Conservation (phyloP, 2,113 vertebrate genomes). For the Pelmatolapia mariae region DNA sequence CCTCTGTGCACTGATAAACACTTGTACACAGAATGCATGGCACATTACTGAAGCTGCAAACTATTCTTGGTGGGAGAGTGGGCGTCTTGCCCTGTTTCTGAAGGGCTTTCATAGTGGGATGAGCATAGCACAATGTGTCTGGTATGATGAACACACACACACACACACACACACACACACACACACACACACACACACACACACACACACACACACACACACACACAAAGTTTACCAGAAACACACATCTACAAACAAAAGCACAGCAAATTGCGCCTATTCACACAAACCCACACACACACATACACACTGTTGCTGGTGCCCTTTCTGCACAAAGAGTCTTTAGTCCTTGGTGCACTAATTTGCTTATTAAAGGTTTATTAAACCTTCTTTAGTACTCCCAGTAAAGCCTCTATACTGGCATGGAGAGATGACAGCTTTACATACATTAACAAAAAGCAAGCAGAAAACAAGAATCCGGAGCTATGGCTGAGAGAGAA, state of each 20-base stretch:
- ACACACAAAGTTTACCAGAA: neutral
- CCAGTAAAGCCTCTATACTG: neutral
- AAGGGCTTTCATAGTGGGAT: slow-evolving; percentile 15
- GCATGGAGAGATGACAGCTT: neutral
- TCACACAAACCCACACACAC: neutral
- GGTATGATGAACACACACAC: neutral
- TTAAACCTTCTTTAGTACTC: neutral
- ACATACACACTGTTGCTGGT: neutral
- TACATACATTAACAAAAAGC: neutral
- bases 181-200: neutral
- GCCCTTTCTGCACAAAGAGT: neutral
- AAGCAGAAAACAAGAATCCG: neutral
- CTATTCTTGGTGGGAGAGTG: slow-evolving; percentile 35
- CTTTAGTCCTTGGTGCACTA: neutral
- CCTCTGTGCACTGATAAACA: neutral
- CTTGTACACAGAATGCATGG: neutral
- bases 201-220: neutral
- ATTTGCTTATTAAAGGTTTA: neutral
- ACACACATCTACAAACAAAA: neutral
- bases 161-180: neutral
- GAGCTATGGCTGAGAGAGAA: neutral
- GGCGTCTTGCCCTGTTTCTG: slow-evolving; percentile 35
- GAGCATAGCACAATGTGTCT: neutral
- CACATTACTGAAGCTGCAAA: neutral
- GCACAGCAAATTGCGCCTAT: neutral